These are phyloP conservation scores for Excalfactoria chinensis DNA, from an alignment of 2,113 vertebrate genomes.

Conservation along the genomic window DNA sequence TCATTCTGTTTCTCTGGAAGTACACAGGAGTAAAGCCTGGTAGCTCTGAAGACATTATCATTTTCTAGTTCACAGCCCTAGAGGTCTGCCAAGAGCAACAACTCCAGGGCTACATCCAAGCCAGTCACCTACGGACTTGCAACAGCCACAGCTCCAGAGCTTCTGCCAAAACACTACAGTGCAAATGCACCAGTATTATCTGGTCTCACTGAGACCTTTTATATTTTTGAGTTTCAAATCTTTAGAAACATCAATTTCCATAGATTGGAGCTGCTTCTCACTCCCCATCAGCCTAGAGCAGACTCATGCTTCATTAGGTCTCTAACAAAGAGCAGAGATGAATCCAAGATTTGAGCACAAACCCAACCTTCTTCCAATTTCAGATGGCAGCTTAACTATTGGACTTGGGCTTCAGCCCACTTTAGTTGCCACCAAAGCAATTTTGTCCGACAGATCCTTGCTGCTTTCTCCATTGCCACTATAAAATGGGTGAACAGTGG, in stretches of 20 bases:
- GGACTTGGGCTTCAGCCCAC: conserved; percentile 33
- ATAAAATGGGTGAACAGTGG: conserved; percentile 40
- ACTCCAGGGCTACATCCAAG: neutral
- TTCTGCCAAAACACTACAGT: neutral
- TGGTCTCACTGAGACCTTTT: neutral
- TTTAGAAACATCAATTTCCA: neutral
- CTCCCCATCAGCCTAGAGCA: neutral
- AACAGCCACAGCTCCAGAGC: neutral
- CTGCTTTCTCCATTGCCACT: neutral
- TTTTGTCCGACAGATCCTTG: neutral
- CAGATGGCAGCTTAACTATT: conserved; percentile 12
- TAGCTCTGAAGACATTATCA: neutral
- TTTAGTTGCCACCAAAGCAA: conserved; percentile 6
- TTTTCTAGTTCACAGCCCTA: neutral
- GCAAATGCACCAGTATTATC: neutral
- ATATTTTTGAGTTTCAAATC: neutral
- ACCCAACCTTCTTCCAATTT: neutral
- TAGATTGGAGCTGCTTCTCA: neutral
- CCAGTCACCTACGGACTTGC: neutral
- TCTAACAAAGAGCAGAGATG: neutral
- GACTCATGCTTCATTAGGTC: neutral
- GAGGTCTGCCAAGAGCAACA: neutral
- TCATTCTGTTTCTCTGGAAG: neutral
- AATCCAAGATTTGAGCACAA: neutral
- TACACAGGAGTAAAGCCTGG: neutral